These are phyloP conservation scores for Mesorhabditis belari DNA, from an alignment of 2,888 invertebrate genomes.

Conservation along the genomic window DNA sequence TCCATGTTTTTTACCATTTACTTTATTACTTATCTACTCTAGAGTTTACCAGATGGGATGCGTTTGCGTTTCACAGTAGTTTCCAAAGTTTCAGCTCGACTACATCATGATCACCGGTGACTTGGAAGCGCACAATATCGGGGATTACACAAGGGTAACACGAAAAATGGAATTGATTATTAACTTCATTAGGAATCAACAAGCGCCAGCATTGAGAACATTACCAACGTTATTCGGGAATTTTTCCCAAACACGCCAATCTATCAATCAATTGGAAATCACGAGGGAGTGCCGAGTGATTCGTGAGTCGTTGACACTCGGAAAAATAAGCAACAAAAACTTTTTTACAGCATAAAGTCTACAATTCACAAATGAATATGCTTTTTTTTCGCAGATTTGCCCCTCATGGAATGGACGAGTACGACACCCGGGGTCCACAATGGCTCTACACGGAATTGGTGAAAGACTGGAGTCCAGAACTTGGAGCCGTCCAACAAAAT, in stretches of 20 bases:
- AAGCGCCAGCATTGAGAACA: slow-evolving; percentile 29
- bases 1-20: too few species aligned
- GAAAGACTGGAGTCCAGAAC: slow-evolving; percentile 73
- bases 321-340: too few species aligned
- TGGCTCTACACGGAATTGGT: slow-evolving; percentile 80
- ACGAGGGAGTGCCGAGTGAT: slow-evolving; percentile 89
- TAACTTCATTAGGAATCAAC: slow-evolving; percentile 23
- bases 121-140: slow-evolving; percentile 87
- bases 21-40: too few species aligned
- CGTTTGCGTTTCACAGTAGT: neutral
- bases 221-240: slow-evolving; percentile 34
- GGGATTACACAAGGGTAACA: slow-evolving; percentile 67
- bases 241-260: slow-evolving; percentile 76
- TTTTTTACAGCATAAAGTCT: too few species aligned
- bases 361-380: neutral
- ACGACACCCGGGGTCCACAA: slow-evolving; percentile 58
- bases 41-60: too few species aligned
- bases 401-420: slow-evolving; percentile 52
- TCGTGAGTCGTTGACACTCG: slow-evolving; percentile 62
- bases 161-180: too few species aligned
- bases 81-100: slow-evolving; percentile 56
- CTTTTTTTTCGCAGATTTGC: slow-evolving; percentile 54
- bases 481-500: slow-evolving; percentile 22
- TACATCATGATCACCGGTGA: slow-evolving; percentile 86
- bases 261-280: slow-evolving; percentile 88